These are phyloP conservation scores for Crenichthys baileyi DNA, from an alignment of 2,797 vertebrate genomes.

Conservation along the genomic window DNA sequence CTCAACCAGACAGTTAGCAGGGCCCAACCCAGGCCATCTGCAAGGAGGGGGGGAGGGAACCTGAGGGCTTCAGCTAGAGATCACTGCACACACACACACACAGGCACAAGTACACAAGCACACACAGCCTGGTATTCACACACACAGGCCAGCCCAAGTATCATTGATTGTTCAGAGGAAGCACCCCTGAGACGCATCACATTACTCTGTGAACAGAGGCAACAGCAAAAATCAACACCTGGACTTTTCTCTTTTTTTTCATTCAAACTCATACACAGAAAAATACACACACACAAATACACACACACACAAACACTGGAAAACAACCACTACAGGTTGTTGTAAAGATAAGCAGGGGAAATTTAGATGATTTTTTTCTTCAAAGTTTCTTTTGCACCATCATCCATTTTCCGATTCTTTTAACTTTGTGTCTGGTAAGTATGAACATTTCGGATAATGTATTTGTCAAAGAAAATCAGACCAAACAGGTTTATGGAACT, in stretches of 20 bases:
- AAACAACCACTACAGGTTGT: conserved; percentile 6
- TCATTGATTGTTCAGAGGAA: conserved; percentile 64
- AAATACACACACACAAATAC: background rate
- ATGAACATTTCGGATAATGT: background rate
- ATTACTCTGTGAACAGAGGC: conserved; percentile 47
- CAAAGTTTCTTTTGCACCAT: conserved; percentile 3
- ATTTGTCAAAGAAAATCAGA: background rate
- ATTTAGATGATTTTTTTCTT: background rate
- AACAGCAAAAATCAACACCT: conserved; percentile 40
- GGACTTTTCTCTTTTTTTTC: conserved; percentile 47
- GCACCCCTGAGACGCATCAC: conserved; percentile 61
- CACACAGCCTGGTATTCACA: background rate
- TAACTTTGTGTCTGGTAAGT: background rate
- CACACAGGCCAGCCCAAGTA: conserved; percentile 39
- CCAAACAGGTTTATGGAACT: no score
- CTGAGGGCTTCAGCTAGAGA: conserved; percentile 51
- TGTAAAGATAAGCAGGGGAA: background rate
- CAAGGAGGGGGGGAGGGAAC: conserved; percentile 59
- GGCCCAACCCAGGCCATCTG: conserved; percentile 64
- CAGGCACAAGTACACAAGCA: background rate
- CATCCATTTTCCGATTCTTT: background rate
- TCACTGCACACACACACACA: conserved; percentile 30
- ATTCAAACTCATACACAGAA: conserved; percentile 47
- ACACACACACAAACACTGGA: background rate
- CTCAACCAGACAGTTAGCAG: conserved; percentile 21